Evolutionary conservation across 2,113 vertebrate genomes (phyloP).

Genomic region (Oryctolagus cuniculus): DNA sequence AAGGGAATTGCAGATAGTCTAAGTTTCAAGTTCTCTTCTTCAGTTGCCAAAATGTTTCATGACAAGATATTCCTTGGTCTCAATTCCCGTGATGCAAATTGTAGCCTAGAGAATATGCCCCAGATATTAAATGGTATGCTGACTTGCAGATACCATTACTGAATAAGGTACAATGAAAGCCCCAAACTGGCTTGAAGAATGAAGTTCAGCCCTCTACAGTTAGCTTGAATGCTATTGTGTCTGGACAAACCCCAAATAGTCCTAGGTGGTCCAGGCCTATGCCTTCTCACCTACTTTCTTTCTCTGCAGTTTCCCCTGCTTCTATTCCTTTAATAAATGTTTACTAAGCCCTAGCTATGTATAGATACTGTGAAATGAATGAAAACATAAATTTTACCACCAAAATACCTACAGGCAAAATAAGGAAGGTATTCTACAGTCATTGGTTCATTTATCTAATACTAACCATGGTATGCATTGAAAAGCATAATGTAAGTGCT

Average conservation of each 20-base stretch:
- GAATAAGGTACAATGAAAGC: background rate
- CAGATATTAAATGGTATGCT: background rate
- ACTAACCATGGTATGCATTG: background rate
- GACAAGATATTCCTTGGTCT: background rate
- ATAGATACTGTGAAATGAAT: background rate
- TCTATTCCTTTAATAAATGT: background rate
- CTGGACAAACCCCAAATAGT: background rate
- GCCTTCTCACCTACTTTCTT: background rate
- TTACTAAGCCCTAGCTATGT: background rate
- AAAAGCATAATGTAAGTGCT: background rate
- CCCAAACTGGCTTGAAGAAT: background rate
- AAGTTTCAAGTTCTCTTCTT: constrained; percentile 15
- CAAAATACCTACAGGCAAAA: background rate
- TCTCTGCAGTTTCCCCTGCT: background rate
- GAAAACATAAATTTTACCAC: background rate
- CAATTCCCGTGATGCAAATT: constrained; percentile 11
- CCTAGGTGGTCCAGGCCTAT: background rate
- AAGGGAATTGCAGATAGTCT: background rate
- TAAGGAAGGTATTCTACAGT: background rate
- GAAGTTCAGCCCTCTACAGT: background rate
- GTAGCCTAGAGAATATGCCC: constrained; percentile 12
- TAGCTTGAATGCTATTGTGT: background rate
- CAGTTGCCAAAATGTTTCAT: background rate
- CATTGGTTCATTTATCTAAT: constrained; percentile 17
- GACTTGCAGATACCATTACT: constrained; percentile 16